Base-by-base conservation (phyloP, 2,888 invertebrate species). In the Lydus trimaculatus region DNA sequence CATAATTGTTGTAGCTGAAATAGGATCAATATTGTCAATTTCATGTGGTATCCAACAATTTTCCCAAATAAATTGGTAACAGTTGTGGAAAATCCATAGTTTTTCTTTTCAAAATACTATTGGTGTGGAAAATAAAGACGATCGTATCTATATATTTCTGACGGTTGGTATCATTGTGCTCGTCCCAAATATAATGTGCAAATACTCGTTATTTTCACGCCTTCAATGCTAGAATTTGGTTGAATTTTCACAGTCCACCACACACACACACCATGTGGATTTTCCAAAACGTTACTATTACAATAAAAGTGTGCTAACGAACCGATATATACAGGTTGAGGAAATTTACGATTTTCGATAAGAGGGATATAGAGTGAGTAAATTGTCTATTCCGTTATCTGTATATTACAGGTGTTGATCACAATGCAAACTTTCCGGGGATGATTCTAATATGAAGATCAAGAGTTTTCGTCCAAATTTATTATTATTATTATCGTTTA, bases 161-260 rank as follows among this genome's bases (percentile, higher is more conserved):
- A 52, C 20, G 48, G 23, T 52, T 52, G 48, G 2, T 9, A 23
- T 52, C 23, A 52, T 20, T 20, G 11, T 4, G 20, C 11, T 20
- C 20, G 6, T 39, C 9, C 39, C 13, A 39, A 39, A 39, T 43
- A 43, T 36, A 15, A 31, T 31, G 36, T 15, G 36, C 13, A 15
- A 36, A 36, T 43, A 52, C 20, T 23, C 48, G 23, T 52, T 52
- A 52, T 52, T 52, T 52, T 52, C 48, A 52, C 48, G 17, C n/a
- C 5, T 11, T 33, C 33, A n/a, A n/a, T 36, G 13, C 15, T 15
- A n/a, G 5, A 3, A 15, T 36, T 36, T 36, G 36, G 15, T 39
- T 39, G 15, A 39, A n/a, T n/a, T 39, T 43, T 7, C 43, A 43
- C 43, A 43, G n/a, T n/a, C 17, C 43, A 43, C 3, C n/a, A 33